phyloP scores from a whole-genome alignment of 2,113 vertebrate species.

The Ciconia boyciana region DNA sequence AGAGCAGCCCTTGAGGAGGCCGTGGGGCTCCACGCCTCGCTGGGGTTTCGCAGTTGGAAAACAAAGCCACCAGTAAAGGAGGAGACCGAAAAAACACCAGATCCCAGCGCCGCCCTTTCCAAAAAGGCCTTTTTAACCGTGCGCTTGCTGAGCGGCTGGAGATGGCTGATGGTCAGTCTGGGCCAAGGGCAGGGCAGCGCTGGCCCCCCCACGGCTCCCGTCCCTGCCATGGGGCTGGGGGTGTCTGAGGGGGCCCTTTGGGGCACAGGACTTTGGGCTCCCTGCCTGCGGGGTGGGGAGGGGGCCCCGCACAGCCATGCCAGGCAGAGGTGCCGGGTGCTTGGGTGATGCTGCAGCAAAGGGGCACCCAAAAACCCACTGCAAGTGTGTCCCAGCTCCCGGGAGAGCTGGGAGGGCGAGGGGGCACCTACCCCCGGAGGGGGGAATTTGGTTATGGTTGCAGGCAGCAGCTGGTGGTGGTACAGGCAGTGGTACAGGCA shows the following conservation, averaged over 20 bases:
- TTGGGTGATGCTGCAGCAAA: neutral
- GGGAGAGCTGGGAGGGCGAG: neutral
- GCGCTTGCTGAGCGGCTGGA: neutral
- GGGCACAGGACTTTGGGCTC: neutral
- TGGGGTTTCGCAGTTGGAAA: neutral
- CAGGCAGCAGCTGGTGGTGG: neutral
- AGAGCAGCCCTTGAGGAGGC: slow-evolving; percentile 22
- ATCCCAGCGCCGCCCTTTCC: neutral
- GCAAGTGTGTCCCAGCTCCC: neutral
- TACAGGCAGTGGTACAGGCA: too few relatives aligned
- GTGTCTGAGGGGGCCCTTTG: neutral
- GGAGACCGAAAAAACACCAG: slow-evolving; percentile 30
- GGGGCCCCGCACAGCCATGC: neutral
- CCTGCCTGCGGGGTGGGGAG: neutral
- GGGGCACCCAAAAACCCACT: neutral
- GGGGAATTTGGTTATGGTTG: neutral
- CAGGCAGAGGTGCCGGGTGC: neutral
- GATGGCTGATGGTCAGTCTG: neutral
- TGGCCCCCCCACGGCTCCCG: rapidly evolving
- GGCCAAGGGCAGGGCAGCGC: neutral
- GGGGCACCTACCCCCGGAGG: rapidly evolving
- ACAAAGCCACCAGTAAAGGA: slow-evolving; percentile 42
- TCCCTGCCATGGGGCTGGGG: rapidly evolving
- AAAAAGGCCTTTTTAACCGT: neutral
- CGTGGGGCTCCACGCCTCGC: neutral